Percentiles rank a stretch among this genome's conserved stretches.
Conservation (phyloP, 2,113 vertebrate genomes). For the Eupsittula cactorum region DNA sequence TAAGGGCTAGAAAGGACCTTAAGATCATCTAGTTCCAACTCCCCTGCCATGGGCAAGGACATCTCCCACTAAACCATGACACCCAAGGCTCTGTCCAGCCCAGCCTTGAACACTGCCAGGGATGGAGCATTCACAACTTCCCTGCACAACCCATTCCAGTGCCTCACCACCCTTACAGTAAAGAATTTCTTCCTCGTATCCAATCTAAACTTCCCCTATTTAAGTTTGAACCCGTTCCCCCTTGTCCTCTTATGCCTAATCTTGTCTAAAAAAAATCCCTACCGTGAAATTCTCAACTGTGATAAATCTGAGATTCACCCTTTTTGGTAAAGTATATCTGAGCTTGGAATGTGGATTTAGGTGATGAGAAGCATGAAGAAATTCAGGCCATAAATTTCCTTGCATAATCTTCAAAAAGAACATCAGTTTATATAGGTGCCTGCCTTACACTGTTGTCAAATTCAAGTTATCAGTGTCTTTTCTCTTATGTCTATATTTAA, state of each 20-base stretch:
- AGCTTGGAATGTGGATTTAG: conserved; percentile 26
- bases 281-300: not conserved
- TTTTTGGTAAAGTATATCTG: conserved; percentile 9
- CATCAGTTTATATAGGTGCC: not conserved
- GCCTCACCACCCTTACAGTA: too few relatives aligned
- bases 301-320: not conserved
- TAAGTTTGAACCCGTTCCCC: too few relatives aligned
- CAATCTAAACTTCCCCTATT: too few relatives aligned
- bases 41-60: too few relatives aligned
- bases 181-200: too few relatives aligned
- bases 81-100: too few relatives aligned
- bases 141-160: too few relatives aligned
- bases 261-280: not conserved
- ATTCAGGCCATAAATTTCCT: not conserved
- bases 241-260: not conserved
- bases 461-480: not conserved
- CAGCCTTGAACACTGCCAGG: too few relatives aligned
- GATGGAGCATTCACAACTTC: too few relatives aligned
- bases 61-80: too few relatives aligned
- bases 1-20: too few relatives aligned
- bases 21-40: too few relatives aligned
- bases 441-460: not conserved
- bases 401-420: not conserved
- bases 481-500: not conserved
- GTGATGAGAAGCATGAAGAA: not conserved